phyloP scores from a whole-genome alignment of 2,113 vertebrate genomes.

The Oreotragus oreotragus region DNA sequence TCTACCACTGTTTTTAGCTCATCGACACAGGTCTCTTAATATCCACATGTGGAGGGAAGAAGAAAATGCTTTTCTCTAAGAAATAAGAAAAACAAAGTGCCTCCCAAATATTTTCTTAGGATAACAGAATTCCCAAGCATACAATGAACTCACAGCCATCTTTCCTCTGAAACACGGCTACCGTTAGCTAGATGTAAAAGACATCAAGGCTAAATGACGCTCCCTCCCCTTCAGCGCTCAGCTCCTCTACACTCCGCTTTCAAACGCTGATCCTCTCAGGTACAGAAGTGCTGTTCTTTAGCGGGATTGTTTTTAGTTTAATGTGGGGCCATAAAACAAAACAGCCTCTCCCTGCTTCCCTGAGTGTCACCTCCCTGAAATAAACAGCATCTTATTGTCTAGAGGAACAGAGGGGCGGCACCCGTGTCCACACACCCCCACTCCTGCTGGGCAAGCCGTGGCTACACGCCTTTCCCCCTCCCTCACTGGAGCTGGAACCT shows the following conservation, averaged over 20 bases:
- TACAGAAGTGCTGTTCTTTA: neutral
- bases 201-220: neutral
- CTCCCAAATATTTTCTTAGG: neutral
- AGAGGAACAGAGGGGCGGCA: neutral
- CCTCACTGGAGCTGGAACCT: neutral
- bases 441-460: neutral
- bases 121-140: neutral
- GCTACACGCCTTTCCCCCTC: neutral
- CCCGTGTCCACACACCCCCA: neutral
- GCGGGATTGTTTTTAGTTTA: neutral
- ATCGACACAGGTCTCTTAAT: neutral
- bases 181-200: neutral
- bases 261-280: neutral
- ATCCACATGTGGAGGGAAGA: neutral
- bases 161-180: neutral
- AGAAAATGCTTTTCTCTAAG: neutral
- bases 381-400: neutral
- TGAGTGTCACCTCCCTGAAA: neutral
- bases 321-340: conserved; percentile 21
- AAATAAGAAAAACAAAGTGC: neutral
- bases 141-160: neutral
- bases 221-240: neutral
- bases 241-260: neutral
- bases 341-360: neutral
- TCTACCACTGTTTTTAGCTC: neutral